Evolutionary conservation across 2,888 invertebrate species (phyloP).

Genomic region (Pterostichus niger): DNA sequence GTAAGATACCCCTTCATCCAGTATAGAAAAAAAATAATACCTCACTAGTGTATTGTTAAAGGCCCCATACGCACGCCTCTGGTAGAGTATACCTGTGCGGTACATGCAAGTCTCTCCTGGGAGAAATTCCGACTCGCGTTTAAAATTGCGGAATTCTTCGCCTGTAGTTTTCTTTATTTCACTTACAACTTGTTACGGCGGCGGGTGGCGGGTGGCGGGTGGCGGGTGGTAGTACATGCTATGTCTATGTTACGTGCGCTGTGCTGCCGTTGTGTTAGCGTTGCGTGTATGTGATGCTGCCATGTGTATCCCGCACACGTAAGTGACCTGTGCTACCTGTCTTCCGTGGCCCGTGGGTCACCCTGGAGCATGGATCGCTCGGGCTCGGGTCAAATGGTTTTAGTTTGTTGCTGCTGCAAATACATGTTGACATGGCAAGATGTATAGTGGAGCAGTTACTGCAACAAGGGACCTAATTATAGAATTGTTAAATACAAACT

Average conservation of each 20-base stretch:
- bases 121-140: conserved; percentile 72
- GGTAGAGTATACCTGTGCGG: conserved; percentile 64
- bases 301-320: conserved; percentile 55
- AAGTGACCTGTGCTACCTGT: conserved; percentile 36
- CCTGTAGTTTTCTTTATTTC: conserved; percentile 70
- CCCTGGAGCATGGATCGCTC: neutral
- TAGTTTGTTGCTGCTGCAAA: neutral
- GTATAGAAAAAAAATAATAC: conserved; percentile 45
- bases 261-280: neutral
- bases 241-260: conserved; percentile 40
- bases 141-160: conserved; percentile 72
- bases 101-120: conserved; percentile 71
- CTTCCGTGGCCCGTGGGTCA: neutral
- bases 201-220: conserved; percentile 2
- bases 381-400: conserved; percentile 9
- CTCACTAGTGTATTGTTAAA: conserved; percentile 45
- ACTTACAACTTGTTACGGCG: conserved; percentile 68
- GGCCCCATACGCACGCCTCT: conserved; percentile 44
- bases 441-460: neutral
- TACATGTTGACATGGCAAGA: conserved; percentile 15
- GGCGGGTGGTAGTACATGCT: conserved; percentile 16
- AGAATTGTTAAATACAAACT: no score
- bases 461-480: no score
- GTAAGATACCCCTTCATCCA: conserved; percentile 25
- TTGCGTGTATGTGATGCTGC: conserved; percentile 35